Base-by-base conservation (phyloP, 1,140 invertebrate genomes). In the Condylostylus longicornis region DNA sequence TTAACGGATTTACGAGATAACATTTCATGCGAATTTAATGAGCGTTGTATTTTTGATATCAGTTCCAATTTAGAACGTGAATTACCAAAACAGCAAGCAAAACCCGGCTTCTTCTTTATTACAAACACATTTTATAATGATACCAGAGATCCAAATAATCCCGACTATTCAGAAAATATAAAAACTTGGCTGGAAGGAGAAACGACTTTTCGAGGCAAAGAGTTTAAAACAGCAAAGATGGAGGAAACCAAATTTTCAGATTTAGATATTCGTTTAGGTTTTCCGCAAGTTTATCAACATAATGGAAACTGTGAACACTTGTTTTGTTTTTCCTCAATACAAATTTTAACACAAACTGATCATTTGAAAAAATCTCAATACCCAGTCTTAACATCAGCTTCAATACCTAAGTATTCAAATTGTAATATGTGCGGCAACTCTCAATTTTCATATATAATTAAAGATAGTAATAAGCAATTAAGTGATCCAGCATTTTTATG, bases 221-320 rank as follows among this genome's bases (percentile, higher is more conserved):
- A 62, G 28, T 77, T 79, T 42, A 59, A 69, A 19, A 58, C 56
- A 14, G 60, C 50, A 1, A 48, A 49, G 13, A 82, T 87, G 79
- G 70, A 74, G 53, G 41, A 63, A 4, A 68, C 67, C 2, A 58
- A 50, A 5, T 68, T 89, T 30, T 60, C 73, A 30, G 71, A 81
- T 41, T 60, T 88, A 0, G 56, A 51, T 2, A 44, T 84, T 2
- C 64, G 65, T 37, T 65, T 87, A 33, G 84, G 83, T 1, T 74
- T 75, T 50, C 82, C 83, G 1, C 58, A 69, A 44, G 68, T 88
- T 4, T 91, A 87, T 63, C 65, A 79, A 20, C 85, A 89, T 63
- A 82, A 87, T 58, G 86, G 85, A n/a, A 71, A 76, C 47, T 91
- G 88, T 63, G 85, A 91, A 58, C 88, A 93, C 61, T 50, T 89